These are phyloP conservation scores for Caenorhabditis sp. DNA, from an alignment of 2,888 invertebrate genomes.

Conservation along the genomic window DNA sequence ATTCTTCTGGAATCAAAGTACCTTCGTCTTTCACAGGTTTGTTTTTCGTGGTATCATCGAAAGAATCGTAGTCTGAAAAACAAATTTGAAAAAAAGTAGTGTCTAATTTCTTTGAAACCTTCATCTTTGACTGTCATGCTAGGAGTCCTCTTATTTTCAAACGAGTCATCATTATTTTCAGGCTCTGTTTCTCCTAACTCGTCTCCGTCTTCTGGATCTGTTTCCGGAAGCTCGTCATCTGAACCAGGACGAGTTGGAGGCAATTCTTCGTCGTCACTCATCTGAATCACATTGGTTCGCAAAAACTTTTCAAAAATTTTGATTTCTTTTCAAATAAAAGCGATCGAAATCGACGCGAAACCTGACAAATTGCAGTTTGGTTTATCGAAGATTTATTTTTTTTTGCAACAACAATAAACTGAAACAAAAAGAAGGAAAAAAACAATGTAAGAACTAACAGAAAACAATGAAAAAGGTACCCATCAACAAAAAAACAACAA, in stretches of 20 bases:
- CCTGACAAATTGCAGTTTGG: neutral
- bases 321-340: neutral
- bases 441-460: slow-evolving; percentile 45
- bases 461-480: slow-evolving; percentile 53
- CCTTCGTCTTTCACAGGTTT: too few species aligned
- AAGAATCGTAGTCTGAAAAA: slow-evolving; percentile 42
- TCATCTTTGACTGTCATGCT: slow-evolving; percentile 27
- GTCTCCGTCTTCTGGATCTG: slow-evolving; percentile 31
- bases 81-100: slow-evolving; percentile 1
- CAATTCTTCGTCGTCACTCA: slow-evolving; percentile 37
- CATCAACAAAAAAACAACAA: slow-evolving; percentile 40
- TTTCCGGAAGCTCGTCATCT: slow-evolving; percentile 21
- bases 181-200: slow-evolving; percentile 25
- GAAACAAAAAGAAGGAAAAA: slow-evolving; percentile 21
- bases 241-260: slow-evolving; percentile 36
- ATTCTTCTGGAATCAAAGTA: too few species aligned
- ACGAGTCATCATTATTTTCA: slow-evolving; percentile 21
- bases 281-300: neutral
- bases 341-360: slow-evolving; percentile 5
- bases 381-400: slow-evolving; percentile 1
- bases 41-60: slow-evolving; percentile 25
- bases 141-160: neutral
- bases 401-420: slow-evolving; percentile 8
- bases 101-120: neutral
- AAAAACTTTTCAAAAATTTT: neutral